Base-by-base conservation (phyloP, 1,140 invertebrate species). In the Cotesia glomerata region DNA sequence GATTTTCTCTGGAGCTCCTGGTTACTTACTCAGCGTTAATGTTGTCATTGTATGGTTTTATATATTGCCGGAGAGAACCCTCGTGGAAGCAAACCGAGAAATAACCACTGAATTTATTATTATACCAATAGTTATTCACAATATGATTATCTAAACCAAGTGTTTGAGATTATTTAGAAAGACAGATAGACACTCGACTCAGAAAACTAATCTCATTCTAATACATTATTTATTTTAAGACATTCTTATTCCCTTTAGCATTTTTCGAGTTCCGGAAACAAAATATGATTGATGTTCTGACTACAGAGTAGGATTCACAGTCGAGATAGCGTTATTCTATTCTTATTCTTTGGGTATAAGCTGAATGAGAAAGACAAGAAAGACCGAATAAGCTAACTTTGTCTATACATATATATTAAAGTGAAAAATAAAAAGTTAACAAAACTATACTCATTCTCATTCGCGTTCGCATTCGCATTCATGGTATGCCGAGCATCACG, bases 401-500 rank as follows among this genome's bases (percentile, higher is more conserved):
- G 11, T 45, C 7, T 45, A 45, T 45, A 11, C 11, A 45, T 39
- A 54, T 14, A 54, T 18, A 49, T 18, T 56, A 32, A 16, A 69
- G 63, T 63, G 56, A 73, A 63, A 58, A 64, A 71, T 62, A 71
- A 62, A 69, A 72, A 69, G 45, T 59, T 34, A 62, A 52, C 39
- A 63, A 71, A 67, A 45, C 66, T 70, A 18, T n/a, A 52, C 64
- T 54, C 58, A 74, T 74, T 74, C 68, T 26, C 65, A 74, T 74
- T 74, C 73, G 70, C 39, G 36, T 74, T 74, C 68, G 39, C 65
- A 74, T 74, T 74, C 68, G 39, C 65, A 74, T 74, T 74, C 73
- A 72, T 51, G 36, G 72, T 77, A 75, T 74, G 70, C 61, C 69
- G 65, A 71, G 67, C 74, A 75, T 75, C 58, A 64, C 26, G 4